Base-by-base conservation (phyloP, 2,113 vertebrate species). In the Silurus asotus region DNA sequence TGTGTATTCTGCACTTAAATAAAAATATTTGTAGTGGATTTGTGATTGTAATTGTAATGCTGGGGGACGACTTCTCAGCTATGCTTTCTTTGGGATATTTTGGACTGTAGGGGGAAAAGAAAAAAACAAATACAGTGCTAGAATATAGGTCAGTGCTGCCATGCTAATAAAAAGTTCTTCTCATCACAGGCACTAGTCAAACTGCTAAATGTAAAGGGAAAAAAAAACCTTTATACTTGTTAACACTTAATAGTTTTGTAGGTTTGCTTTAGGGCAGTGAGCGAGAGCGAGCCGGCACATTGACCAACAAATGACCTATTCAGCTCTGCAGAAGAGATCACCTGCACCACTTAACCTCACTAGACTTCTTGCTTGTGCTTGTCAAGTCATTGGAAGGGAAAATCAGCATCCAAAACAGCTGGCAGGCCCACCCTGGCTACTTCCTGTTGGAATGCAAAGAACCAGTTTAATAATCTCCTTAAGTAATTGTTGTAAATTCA, bases 141-240 rank as follows among this genome's bases (percentile, higher is more conserved):
- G 59, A 84, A 88, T 72, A 84, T 77, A 19, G 85, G 83, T 89
- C 88, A 85, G 72, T 58, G 20, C 15, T 89, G 79, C 70, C 67
- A 70, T 65, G 9, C n/a, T 79, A 53, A 72, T 23, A 74, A 76
- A 84, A 65, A 23, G 17, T 77, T 45, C 25, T n/a, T 59, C 75
- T 82, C 48, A 65, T 87, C 17, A 20, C 69, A 19, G 23, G n/a
- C 48, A 45, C 65, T 67, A 81, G 56, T 37, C 53, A 88, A 84
- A 49, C 55, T 83, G 61, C 65, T 74, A 74, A 84, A 53, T 59
- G 78, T 28, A 55, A 79, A 58, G 20, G 87, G 23, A 45, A 75
- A 88, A 72, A 76, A 87, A 88, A 84, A 88, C 84, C 80, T 79
- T 20, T 20, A 3, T 56, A 76, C 78, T 79, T 86, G 87, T 89